Evolutionary conservation across 92 coral and sea anemone genomes (phyloP).

Genomic region (Plumapathes pennacea): DNA sequence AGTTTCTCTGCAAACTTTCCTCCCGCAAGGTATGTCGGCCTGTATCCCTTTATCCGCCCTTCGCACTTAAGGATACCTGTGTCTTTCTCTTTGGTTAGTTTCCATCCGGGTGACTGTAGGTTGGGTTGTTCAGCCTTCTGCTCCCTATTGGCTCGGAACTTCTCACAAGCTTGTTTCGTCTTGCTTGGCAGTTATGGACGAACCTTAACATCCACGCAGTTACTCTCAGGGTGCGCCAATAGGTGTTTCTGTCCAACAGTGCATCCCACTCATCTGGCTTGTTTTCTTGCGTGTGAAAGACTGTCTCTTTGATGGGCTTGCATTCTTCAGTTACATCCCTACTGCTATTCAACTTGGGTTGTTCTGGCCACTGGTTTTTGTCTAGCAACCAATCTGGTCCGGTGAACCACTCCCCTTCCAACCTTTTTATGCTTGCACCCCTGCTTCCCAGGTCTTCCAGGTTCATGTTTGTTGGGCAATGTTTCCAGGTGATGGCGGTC

Average conservation of each 20-base stretch:
- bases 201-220: slow-evolving; percentile 49
- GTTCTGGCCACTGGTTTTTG: slow-evolving; percentile 29
- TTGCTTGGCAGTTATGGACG: slow-evolving; percentile 27
- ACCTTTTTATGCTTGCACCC: slow-evolving; percentile 50
- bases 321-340: slow-evolving; percentile 18
- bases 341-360: slow-evolving; percentile 18
- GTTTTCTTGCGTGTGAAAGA: slow-evolving; percentile 3
- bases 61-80: slow-evolving; percentile 25
- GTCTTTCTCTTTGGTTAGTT: slow-evolving; percentile 2
- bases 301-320: slow-evolving; percentile 19
- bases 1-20: slow-evolving; percentile 65
- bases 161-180: neutral
- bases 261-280: slow-evolving; percentile 44
- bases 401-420: slow-evolving; percentile 55
- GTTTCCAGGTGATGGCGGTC: slow-evolving; percentile 6
- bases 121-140: slow-evolving; percentile 1
- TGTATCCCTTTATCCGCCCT: slow-evolving; percentile 28
- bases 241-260: slow-evolving; percentile 6
- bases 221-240: slow-evolving; percentile 31
- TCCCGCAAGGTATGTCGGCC: slow-evolving; percentile 32
- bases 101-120: slow-evolving; percentile 23
- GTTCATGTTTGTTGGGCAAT: slow-evolving; percentile 45
- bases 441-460: slow-evolving; percentile 66
- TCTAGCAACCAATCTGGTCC: slow-evolving; percentile 50
- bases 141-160: slow-evolving; percentile 24